Evolutionary conservation across 2,888 invertebrate species (phyloP), one percentile per base, ranked within the genome.

Genomic region (Ormyrus thymus): DNA sequence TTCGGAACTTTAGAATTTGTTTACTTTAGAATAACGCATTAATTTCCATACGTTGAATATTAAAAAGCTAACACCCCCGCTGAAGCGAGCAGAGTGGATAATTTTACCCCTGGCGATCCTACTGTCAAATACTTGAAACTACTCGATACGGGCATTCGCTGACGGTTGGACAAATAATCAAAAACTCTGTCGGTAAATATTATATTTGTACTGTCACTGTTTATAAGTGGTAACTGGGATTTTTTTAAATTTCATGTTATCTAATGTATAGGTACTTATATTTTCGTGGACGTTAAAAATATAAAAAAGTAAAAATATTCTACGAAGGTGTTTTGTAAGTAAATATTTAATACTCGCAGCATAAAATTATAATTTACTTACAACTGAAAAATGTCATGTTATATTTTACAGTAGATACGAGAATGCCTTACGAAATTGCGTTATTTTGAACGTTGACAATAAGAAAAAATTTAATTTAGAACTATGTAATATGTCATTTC

Each of bases 61-160:
- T 10, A 43, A 65, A 56, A 7, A 45, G 10, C 48, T 8, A 13
- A 7, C 11, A 15, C 46, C n/a, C 3, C 3, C 5, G 73, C 61
- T 73, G 45, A 65, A 65, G 74, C 64, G 58, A 65, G 55, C 50
- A 29, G 51, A 69, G 55, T 68, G 51, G 53, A 61, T 69, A 66
- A 70, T 53, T 71, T 55, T 62, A 70, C 80, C 61, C 55, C 53
- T 65, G 59, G 83, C 85, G 83, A 85, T 73, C 84, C 85, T 85
- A 68, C 5, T 48, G 84, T 66, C 48, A 66, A 85, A 78, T 45
- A 58, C 62, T 78, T 59, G 80, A 78, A 85, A 82, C 84, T 78
- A 59, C 59, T 74, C 55, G 74, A 78, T 43, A n/a, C 11, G 0
- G 45, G 55, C 48, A 56, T 64, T 80, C n/a, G 50, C 56, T 29